Percentiles rank a stretch among this genome's conserved stretches.
These are phyloP conservation scores for Adrianichthys oophorus DNA, from an alignment of 2,797 vertebrate species.

Conservation along the genomic window DNA sequence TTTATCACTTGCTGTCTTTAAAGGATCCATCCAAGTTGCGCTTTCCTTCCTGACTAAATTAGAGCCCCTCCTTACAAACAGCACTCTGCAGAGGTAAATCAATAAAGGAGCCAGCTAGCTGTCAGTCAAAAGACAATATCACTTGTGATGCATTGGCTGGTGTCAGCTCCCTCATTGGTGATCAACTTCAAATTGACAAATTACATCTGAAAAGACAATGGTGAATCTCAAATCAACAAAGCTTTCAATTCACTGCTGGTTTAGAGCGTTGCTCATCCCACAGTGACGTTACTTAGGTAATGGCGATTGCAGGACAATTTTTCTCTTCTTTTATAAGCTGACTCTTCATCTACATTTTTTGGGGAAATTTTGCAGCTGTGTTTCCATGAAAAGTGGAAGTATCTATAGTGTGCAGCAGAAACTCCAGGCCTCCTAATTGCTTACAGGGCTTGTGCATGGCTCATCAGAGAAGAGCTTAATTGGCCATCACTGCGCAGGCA, in stretches of 20 bases:
- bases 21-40: slow-evolving; percentile 1
- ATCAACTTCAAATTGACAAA: slow-evolving; percentile 69
- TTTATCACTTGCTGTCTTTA: slow-evolving; percentile 7
- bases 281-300: not conserved
- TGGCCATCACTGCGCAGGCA: slow-evolving; percentile 79
- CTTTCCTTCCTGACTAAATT: slow-evolving; percentile 38
- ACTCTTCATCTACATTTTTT: slow-evolving; percentile 54
- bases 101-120: slow-evolving; percentile 54
- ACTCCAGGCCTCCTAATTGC: slow-evolving; percentile 77
- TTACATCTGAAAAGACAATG: slow-evolving; percentile 53
- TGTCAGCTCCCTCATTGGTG: slow-evolving; percentile 59
- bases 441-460: slow-evolving; percentile 66
- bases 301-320: slow-evolving; percentile 17
- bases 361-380: slow-evolving; percentile 41
- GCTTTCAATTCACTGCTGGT: slow-evolving; percentile 22
- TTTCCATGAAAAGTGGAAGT: slow-evolving; percentile 50
- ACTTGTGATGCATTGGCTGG: slow-evolving; percentile 54
- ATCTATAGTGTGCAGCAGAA: slow-evolving; percentile 48
- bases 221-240: slow-evolving; percentile 58
- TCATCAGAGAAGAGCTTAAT: slow-evolving; percentile 80
- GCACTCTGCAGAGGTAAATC: slow-evolving; percentile 50
- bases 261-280: slow-evolving; percentile 12
- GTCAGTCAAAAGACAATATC: slow-evolving; percentile 67
- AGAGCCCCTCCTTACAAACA: slow-evolving; percentile 9
- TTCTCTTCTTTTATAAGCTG: slow-evolving; percentile 32